Evolutionary conservation across 1,140 invertebrate species (phyloP), one percentile per base, ranked within the genome.

Genomic region (Diachasmimorpha longicaudata): DNA sequence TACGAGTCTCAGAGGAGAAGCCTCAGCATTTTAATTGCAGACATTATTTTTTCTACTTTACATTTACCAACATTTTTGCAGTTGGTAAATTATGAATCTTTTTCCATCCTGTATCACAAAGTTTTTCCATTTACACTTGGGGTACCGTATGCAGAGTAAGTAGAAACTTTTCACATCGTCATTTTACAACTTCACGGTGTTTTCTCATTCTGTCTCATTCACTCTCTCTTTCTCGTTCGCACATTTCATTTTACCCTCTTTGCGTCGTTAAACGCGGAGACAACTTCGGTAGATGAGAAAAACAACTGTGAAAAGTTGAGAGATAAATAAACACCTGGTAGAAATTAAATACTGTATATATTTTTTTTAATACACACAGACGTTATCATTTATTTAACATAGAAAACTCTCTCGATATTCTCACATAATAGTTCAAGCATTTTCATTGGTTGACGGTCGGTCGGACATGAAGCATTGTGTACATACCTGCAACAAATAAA

Each of bases 401-500:
- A 19, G n/a, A 71, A 42, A 66, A 63, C n/a, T 55, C 23, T 72
- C 11, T 72, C 31, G 25, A 36, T 55, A 19, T 52, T 70, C 73
- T 75, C 73, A 69, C 66, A 44, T 75, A 68, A 70, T 4, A 69
- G 44, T 39, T 31, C 13, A 66, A 16, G 42, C n/a, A 46, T 63
- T 63, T 25, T 63, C 58, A 25, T 31, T 63, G 10, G 14, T 58
- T 1, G 21, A 13, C 31, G 16, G 23, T 37, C 37, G 16, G 48
- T 73, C 36, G 46, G 10, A 52, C 9, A 44, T 42, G 14, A 10
- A 63, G 14, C 14, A 66, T 42, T 36, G 36, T 16, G 46, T 75
- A 75, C 73, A 39, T 75, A 75, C 73, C 73, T 75, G 66, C 14
- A 75, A 75, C 73, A 75, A 25, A 75, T 19, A 75, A 48, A 39